Percentiles rank a stretch among this genome's conserved stretches.
Conservation (phyloP, 2,113 vertebrate species). For the Entelurus aequoreus region DNA sequence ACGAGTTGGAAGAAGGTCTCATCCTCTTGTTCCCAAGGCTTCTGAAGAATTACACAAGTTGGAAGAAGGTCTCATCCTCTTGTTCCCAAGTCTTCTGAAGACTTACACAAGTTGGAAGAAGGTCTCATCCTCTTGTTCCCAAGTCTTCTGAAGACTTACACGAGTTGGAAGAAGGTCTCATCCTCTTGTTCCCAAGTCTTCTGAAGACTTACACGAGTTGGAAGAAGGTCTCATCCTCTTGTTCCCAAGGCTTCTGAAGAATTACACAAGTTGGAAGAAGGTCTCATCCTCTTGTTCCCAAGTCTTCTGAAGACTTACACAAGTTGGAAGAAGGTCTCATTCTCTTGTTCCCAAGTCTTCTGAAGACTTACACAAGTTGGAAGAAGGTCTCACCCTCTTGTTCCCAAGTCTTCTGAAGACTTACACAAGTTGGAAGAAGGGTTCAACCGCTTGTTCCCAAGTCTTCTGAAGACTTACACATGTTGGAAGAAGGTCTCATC, state of each 20-base stretch:
- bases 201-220: slow-evolving; percentile 9
- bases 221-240: slow-evolving; percentile 37
- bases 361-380: slow-evolving; percentile 9
- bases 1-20: slow-evolving; percentile 19
- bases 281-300: slow-evolving; percentile 43
- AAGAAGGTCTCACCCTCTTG: slow-evolving; percentile 40
- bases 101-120: slow-evolving; percentile 8
- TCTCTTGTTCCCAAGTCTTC: slow-evolving; percentile 38
- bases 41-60: slow-evolving; percentile 8
- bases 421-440: slow-evolving; percentile 9
- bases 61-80: slow-evolving; percentile 34
- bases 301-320: slow-evolving; percentile 8
- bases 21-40: slow-evolving; percentile 42
- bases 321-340: slow-evolving; percentile 26
- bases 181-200: slow-evolving; percentile 41
- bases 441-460: slow-evolving; percentile 42
- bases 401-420: slow-evolving; percentile 18
- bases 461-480: slow-evolving; percentile 10
- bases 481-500: slow-evolving; percentile 25
- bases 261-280: slow-evolving; percentile 9
- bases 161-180: slow-evolving; percentile 21
- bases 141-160: slow-evolving; percentile 8
- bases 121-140: slow-evolving; percentile 44
- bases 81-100: slow-evolving; percentile 27
- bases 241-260: slow-evolving; percentile 22